These are phyloP conservation scores for Scylla paramamosain DNA, from an alignment of 1,140 invertebrate species.

Conservation along the genomic window DNA sequence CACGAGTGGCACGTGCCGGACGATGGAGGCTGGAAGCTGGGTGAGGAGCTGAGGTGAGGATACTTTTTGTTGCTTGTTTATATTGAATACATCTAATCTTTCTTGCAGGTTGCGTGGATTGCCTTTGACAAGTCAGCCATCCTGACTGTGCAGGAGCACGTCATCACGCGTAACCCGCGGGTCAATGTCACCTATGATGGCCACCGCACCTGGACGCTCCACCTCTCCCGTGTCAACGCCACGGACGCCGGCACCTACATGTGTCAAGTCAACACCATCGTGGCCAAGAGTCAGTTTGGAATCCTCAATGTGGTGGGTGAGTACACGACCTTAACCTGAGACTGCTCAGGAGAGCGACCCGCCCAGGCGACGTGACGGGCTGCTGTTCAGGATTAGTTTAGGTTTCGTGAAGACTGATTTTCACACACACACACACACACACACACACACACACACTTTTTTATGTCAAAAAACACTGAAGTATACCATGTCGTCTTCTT, in stretches of 20 bases:
- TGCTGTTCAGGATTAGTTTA: no score
- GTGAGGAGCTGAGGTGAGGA: no score
- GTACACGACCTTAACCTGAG: conserved; percentile 28
- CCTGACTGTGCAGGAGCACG: conserved; percentile 76
- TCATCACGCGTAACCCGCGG: conserved; percentile 76
- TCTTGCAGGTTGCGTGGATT: conserved; percentile 74
- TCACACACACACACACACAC: no score
- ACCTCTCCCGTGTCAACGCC: conserved; percentile 72
- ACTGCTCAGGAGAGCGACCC: no score
- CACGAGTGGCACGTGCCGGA: no score
- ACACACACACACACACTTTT: not conserved
- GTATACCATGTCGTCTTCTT: no score
- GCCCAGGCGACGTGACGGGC: no score
- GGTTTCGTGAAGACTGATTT: no score
- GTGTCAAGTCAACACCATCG: conserved; percentile 77
- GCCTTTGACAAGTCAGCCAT: conserved; percentile 76
- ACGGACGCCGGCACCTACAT: conserved; percentile 77
- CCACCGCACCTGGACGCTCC: conserved; percentile 77
- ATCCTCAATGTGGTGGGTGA: conserved; percentile 76
- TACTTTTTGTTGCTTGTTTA: not conserved
- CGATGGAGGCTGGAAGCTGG: no score
- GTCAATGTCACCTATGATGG: conserved; percentile 77
- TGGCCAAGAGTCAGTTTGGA: conserved; percentile 76
- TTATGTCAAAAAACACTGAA: not conserved
- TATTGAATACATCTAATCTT: not conserved